A percentile compares a stretch with the other conserved stretches of the same genome.
Evolutionary conservation across 2,113 vertebrate species (phyloP).

Genomic region (Thomomys bottae): DNA sequence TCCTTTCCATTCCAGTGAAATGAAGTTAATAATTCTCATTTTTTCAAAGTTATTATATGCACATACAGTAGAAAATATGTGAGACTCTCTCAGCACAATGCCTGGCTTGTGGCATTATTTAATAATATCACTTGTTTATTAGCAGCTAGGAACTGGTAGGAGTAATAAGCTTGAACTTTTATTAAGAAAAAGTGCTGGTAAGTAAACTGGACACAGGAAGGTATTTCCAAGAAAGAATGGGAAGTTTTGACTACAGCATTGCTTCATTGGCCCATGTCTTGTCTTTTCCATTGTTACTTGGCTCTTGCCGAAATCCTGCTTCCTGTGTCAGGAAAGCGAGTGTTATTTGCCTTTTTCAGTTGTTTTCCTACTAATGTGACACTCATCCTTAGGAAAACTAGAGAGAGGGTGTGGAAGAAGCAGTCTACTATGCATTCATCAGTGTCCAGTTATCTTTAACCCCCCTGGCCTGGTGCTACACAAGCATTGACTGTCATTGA

Average conservation of each 20-base stretch:
- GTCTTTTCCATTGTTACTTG: not conserved
- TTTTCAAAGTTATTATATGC: not conserved
- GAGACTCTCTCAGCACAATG: not conserved
- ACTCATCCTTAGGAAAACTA: not conserved
- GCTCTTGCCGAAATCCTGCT: conserved; percentile 13
- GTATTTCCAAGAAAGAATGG: conserved; percentile 50
- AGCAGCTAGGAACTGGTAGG: not conserved
- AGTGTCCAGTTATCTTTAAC: not conserved
- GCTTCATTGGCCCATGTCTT: not conserved
- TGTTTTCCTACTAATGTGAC: not conserved
- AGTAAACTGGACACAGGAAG: conserved; percentile 17
- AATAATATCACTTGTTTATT: conserved; percentile 41
- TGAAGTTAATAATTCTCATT: not conserved
- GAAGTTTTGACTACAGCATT: not conserved
- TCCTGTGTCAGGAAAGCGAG: conserved; percentile 44
- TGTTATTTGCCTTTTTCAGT: not conserved
- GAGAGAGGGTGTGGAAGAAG: not conserved
- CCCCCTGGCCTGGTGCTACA: conserved; percentile 11
- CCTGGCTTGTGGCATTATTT: not conserved
- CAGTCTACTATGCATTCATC: not conserved
- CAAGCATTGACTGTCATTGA: not conserved
- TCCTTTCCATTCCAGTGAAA: not conserved
- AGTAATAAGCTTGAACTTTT: not conserved
- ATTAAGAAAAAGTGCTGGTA: conserved; percentile 11
- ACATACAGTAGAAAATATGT: conserved; percentile 18